Base-by-base conservation (phyloP, 2,888 invertebrate species). In the Spisula solida region DNA sequence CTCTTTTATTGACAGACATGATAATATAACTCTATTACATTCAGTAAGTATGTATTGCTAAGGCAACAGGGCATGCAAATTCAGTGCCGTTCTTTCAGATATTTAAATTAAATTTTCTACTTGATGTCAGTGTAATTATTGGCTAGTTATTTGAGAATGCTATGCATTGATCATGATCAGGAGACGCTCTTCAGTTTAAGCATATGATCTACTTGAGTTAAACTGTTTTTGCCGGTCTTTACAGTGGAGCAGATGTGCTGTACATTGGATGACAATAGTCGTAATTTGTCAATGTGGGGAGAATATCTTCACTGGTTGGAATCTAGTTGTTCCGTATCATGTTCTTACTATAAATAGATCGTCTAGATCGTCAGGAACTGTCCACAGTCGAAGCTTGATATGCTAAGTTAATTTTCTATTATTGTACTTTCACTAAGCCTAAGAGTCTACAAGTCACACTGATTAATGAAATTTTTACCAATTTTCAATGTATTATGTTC, bases 401-500 rank as follows among this genome's bases (percentile, higher is more conserved):
- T 80, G 66, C 70, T 78, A 75, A 81, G 86, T 85, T 91, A 88
- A 91, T 90, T 91, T 90, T 78, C 60, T 89, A 89, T 88, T 87
- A 89, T 91, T 88, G 82, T 86, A 78, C 34, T 34, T 70, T 60
- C 51, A 79, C 78, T 81, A 88, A 87, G 75, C 85, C 70, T 66
- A 84, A 81, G 86, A 86, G 85, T 84, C 79, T 83, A 91, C 91
- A 91, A 89, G 89, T 78, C 79, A 16, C 80, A 31, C 84, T 85
- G 87, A 90, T 92, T 92, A 90, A 92, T 90, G 90, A 90, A 90
- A 88, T 89, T 82, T 75, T 88, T 81, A 79, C 86, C 82, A 90
- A 88, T 90, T 75, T 87, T 89, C 60, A 66, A 66, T 56, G 79
- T 85, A 88, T 92, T 88, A 87, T 87, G 82, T 84, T 85, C 75